Conservation (phyloP, 2,113 vertebrate genomes). For the Ascaphus truei region DNA sequence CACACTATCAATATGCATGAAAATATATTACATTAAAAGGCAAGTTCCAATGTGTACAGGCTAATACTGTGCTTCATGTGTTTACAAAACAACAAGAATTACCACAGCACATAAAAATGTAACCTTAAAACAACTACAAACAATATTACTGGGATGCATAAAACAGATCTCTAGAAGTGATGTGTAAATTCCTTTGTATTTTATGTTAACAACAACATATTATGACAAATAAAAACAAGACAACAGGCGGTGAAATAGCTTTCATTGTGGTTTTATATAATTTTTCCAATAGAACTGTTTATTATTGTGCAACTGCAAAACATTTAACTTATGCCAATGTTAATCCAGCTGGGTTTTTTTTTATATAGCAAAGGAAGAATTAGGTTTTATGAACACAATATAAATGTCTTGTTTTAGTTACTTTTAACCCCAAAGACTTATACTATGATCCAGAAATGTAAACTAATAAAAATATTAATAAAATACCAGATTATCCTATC, state of each 20-base stretch:
- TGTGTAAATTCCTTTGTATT: no score
- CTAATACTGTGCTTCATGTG: no score
- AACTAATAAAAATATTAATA: neutral
- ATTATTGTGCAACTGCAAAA: slow-evolving; percentile 22
- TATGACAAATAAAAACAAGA: neutral
- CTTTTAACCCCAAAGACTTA: neutral
- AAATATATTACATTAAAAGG: no score
- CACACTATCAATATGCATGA: no score
- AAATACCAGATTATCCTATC: neutral
- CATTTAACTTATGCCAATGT: neutral
- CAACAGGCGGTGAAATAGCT: neutral
- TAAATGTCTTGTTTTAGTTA: slow-evolving; percentile 22
- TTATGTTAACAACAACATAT: neutral
- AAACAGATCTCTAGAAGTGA: no score
- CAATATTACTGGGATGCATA: no score
- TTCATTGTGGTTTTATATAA: slow-evolving; percentile 8
- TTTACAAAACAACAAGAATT: no score
- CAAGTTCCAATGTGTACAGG: no score
- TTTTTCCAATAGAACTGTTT: slow-evolving; percentile 8
- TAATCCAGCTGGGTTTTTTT: slow-evolving; percentile 29
- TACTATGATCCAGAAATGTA: neutral
- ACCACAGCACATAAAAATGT: no score
- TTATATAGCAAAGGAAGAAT: neutral
- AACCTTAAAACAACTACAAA: no score
- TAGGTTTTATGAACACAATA: neutral